These are phyloP conservation scores for Pelecanoides urinatrix DNA, from an alignment of 2,113 vertebrate species.

Conservation along the genomic window DNA sequence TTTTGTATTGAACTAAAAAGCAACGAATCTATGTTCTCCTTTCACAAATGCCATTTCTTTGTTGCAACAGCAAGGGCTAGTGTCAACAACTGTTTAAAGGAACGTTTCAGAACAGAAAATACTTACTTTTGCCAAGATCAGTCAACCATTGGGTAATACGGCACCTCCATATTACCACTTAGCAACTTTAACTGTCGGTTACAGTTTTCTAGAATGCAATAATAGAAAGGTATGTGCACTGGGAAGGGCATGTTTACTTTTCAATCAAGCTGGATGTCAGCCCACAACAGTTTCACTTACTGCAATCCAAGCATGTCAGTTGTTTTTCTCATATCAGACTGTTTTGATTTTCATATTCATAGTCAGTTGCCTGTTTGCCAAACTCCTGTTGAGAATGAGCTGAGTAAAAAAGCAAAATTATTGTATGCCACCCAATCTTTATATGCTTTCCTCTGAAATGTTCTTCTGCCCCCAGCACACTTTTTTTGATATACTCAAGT, in stretches of 20 bases:
- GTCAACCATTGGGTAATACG: neutral
- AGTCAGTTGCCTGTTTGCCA: neutral
- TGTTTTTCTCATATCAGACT: neutral
- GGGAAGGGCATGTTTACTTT: slow-evolving; percentile 43
- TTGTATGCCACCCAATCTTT: neutral
- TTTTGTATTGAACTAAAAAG: neutral
- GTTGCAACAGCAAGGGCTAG: neutral
- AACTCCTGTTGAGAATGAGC: neutral
- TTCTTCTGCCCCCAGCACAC: neutral
- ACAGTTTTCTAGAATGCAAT: slow-evolving; percentile 27
- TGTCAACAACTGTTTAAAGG: neutral
- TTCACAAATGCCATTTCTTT: neutral
- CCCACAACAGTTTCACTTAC: neutral
- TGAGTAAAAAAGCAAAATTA: neutral
- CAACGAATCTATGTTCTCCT: neutral
- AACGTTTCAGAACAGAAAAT: slow-evolving; percentile 4
- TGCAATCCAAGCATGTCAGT: neutral
- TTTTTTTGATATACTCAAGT: neutral
- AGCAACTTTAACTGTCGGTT: neutral
- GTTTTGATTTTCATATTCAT: neutral
- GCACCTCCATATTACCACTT: neutral
- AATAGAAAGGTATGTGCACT: slow-evolving; percentile 20
- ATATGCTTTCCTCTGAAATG: neutral
- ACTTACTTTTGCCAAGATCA: neutral
- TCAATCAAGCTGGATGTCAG: neutral